Evolutionary conservation across 2,797 vertebrate genomes (phyloP), one percentile per base, ranked within the genome.

Genomic region (Novumbra hubbsi): DNA sequence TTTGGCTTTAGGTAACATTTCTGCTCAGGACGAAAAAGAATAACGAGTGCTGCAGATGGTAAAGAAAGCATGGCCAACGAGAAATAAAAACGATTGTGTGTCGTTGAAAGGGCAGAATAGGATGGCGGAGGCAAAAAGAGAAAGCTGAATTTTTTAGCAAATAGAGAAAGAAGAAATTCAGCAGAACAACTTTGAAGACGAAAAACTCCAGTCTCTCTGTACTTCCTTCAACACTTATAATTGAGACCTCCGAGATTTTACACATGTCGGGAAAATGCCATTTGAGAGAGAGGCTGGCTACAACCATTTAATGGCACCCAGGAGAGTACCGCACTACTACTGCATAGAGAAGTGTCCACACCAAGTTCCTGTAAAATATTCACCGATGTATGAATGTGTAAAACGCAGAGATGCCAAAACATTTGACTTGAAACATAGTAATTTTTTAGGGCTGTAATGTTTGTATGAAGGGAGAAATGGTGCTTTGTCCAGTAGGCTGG

Each of bases 201-300:
- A 76, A 78, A 65, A 82, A 70, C 72, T 74, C 70, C 27, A 69
- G 48, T 75, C 71, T 55, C 9, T 38, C 50, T 63, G 63, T 73
- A 76, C 77, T 82, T 78, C 80, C 75, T 80, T 76, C 81, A 85
- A 78, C 69, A 75, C 74, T 67, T 81, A 66, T 87, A 87, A 89
- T 68, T 87, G 85, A 83, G 81, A 75, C 81, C 81, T 82, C 80
- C 49, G 83, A 89, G 84, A 85, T 84, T 84, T 84, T 66, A 73
- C 16, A 70, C 62, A 69, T 70, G 52, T 27, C 66, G 30, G 70
- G 50, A 45, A 74, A 65, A 75, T 66, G 27, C 32, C 28, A 70
- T 45, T 14, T 30, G 41, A 73, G 49, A 55, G 48, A 64, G 74
- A 74, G 9, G 34, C 28, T 57, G 50, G 28, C 55, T 32, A 71